Percentiles rank a stretch among this genome's conserved stretches.
Conservation (phyloP, 2,888 invertebrate species). For the Odontomyia ornata region DNA sequence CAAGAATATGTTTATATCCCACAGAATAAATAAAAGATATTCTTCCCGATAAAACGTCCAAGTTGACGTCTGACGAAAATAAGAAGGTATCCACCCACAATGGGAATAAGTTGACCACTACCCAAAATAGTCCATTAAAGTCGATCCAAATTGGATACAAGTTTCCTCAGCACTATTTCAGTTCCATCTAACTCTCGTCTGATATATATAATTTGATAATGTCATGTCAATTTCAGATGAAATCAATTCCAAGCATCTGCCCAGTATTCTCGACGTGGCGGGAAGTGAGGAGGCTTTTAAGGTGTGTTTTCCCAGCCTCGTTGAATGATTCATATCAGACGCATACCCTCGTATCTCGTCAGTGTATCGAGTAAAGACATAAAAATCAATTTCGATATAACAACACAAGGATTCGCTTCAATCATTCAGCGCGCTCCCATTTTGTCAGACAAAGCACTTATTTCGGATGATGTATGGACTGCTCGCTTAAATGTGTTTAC, state of each 20-base stretch:
- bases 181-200: too few species aligned
- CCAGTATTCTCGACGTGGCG: too few species aligned
- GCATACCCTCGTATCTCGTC: background rate
- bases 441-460: background rate
- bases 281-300: background rate
- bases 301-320: background rate
- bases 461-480: constrained; percentile 24
- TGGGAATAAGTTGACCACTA: too few species aligned
- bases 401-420: background rate
- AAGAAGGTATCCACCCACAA: too few species aligned
- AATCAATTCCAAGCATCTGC: background rate
- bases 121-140: too few species aligned
- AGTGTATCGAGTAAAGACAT: too few species aligned
- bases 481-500: background rate
- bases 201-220: constrained; percentile 3
- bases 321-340: background rate
- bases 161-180: too few species aligned
- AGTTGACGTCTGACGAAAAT: too few species aligned
- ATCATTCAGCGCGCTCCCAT: background rate
- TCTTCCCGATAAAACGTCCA: too few species aligned
- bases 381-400: constrained; percentile 12
- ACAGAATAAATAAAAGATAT: too few species aligned
- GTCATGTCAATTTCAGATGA: constrained; percentile 26
- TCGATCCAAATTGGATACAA: too few species aligned
- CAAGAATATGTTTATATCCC: too few species aligned